Evolutionary conservation across 2,113 vertebrate species (phyloP).

Genomic region (Thamnaconus septentrionalis): DNA sequence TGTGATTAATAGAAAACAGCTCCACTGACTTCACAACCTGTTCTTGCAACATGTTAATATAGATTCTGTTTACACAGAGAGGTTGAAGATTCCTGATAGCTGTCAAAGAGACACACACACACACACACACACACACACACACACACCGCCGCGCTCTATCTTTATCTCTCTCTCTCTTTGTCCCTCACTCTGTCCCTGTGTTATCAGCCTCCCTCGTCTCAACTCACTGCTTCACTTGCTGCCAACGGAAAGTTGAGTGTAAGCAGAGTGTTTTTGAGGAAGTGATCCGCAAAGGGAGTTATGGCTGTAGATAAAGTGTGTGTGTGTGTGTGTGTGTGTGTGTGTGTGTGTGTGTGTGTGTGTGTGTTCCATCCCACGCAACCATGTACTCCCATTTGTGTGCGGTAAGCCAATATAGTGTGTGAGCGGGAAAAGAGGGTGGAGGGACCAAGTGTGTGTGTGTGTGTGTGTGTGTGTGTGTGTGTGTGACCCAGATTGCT

Average conservation of each 20-base stretch:
- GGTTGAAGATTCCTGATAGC: too few relatives aligned
- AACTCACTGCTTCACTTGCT: constrained; percentile 36
- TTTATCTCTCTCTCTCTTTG: constrained; percentile 5
- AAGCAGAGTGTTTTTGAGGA: constrained; percentile 51
- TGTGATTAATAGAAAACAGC: not conserved
- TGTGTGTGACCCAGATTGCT: constrained; percentile 64
- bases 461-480: constrained; percentile 33
- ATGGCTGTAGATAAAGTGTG: constrained; percentile 47
- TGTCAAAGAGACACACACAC: too few relatives aligned
- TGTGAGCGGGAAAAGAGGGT: constrained; percentile 39
- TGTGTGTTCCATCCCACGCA: constrained; percentile 7
- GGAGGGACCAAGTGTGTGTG: constrained; percentile 33
- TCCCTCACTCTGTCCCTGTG: not conserved
- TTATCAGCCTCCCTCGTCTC: constrained; percentile 26
- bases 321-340: constrained; percentile 3
- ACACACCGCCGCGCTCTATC: not conserved
- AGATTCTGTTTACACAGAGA: too few relatives aligned
- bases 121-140: too few relatives aligned
- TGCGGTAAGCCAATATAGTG: constrained; percentile 64
- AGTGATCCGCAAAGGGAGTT: constrained; percentile 59
- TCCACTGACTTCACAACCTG: too few relatives aligned
- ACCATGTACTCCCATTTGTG: constrained; percentile 42
- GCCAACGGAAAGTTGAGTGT: constrained; percentile 54
- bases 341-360: not conserved
- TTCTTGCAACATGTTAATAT: too few relatives aligned